These are phyloP conservation scores for Potorous gilbertii DNA, from an alignment of 2,797 vertebrate species.

Conservation along the genomic window DNA sequence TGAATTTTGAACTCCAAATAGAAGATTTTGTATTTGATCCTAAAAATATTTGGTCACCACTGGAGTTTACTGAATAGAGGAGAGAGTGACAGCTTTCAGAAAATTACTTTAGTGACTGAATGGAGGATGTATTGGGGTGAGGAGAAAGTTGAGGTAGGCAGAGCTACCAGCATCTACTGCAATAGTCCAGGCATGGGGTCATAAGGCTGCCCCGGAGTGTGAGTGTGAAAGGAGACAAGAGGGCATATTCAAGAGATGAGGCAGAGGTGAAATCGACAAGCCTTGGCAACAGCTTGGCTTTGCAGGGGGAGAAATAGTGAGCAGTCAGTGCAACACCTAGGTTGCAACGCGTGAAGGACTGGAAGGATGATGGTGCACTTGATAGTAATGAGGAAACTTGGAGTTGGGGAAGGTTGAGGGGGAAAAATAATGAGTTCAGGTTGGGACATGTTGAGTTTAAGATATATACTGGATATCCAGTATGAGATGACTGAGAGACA, in stretches of 20 bases:
- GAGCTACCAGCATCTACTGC: not conserved
- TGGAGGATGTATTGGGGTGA: not conserved
- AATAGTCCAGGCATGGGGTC: too few species aligned
- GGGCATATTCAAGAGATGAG: not conserved
- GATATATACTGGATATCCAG: not conserved
- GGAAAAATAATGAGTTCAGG: not conserved
- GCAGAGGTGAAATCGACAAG: not conserved
- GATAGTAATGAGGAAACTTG: not conserved
- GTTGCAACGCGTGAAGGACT: not conserved
- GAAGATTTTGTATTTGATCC: not conserved
- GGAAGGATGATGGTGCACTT: not conserved
- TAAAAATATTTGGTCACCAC: not conserved
- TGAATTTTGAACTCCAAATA: not conserved
- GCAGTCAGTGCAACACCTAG: not conserved
- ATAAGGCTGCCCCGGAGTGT: not conserved
- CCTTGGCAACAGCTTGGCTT: not conserved
- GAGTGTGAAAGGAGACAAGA: not conserved
- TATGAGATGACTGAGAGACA: not conserved
- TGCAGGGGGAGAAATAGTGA: not conserved
- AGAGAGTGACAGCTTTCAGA: not conserved
- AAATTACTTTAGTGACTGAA: not conserved
- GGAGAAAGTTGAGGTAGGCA: not conserved
- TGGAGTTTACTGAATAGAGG: not conserved
- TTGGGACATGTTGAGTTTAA: not conserved
- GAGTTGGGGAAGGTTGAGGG: not conserved